A percentile compares a stretch with the other conserved stretches of the same genome.
These are phyloP conservation scores for Erannis defoliaria DNA, from an alignment of 2,888 invertebrate genomes.

Conservation along the genomic window DNA sequence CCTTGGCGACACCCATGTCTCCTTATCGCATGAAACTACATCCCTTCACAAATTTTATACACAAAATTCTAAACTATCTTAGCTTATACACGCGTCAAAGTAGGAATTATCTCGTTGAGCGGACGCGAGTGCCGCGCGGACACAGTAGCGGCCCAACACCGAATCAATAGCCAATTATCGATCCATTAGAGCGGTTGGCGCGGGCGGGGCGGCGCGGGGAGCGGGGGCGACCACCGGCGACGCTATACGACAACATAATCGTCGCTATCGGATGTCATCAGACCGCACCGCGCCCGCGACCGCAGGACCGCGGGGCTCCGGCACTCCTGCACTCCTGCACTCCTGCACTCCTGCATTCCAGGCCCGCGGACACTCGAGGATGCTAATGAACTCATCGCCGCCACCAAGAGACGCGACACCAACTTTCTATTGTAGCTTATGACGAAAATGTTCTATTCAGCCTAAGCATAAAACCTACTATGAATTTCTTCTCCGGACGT, in stretches of 20 bases:
- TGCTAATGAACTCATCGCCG: constrained; percentile 12
- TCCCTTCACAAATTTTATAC: too few species aligned
- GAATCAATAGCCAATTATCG: constrained; percentile 63
- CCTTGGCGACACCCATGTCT: too few species aligned
- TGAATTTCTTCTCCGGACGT: neutral
- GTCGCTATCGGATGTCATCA: constrained; percentile 48
- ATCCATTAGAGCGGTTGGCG: constrained; percentile 33
- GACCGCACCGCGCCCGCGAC: constrained; percentile 13
- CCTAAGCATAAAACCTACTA: too few species aligned
- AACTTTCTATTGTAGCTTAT: neutral
- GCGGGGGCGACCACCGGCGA: constrained; percentile 56
- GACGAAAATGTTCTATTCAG: neutral
- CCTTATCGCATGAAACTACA: too few species aligned
- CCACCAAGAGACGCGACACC: neutral
- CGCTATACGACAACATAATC: constrained; percentile 60
- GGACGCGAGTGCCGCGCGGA: constrained; percentile 2
- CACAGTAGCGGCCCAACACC: constrained; percentile 41
- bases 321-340: too few species aligned
- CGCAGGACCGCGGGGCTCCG: too few species aligned
- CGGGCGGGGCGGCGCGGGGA: constrained; percentile 17
- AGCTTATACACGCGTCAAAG: neutral
- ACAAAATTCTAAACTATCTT: too few species aligned
- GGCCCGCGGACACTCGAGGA: too few species aligned
- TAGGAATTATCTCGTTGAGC: constrained; percentile 1
- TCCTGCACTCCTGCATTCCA: too few species aligned